phyloP scores from a whole-genome alignment of 2,797 vertebrate species.

The Anas bahamensis region DNA sequence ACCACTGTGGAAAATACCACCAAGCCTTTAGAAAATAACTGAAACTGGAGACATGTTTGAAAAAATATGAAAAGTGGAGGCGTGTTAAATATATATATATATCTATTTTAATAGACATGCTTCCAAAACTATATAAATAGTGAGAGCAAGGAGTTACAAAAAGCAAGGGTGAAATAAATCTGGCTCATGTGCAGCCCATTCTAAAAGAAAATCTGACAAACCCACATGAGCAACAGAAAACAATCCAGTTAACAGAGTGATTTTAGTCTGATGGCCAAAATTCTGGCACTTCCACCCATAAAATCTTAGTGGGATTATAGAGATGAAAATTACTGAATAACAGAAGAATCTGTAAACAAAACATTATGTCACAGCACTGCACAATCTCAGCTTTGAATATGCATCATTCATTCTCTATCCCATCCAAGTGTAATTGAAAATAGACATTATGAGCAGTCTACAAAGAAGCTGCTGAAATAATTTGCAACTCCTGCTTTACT shows the following conservation, averaged over 20 bases:
- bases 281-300: not conserved
- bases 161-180: conserved; percentile 35
- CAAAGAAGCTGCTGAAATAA: not conserved
- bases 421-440: not conserved
- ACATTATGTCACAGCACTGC: not conserved
- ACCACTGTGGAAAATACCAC: not conserved
- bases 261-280: not conserved
- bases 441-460: not conserved
- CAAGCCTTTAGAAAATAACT: conserved; percentile 9
- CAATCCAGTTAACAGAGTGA: not conserved
- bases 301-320: not conserved
- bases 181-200: not conserved
- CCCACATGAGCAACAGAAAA: not conserved
- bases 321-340: conserved; percentile 15
- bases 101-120: not conserved
- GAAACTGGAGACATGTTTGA: not conserved
- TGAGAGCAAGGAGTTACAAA: not conserved
- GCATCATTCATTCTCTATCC: not conserved
- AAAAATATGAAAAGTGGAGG: conserved; percentile 6
- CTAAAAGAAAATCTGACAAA: conserved; percentile 24
- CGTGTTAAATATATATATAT: not conserved
- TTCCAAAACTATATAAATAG: not conserved
- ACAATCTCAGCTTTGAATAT: not conserved
- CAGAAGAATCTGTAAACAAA: not conserved
- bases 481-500: not conserved